Conservation (phyloP, 1,140 invertebrate genomes). For the Philotrypesis tridentata region DNA sequence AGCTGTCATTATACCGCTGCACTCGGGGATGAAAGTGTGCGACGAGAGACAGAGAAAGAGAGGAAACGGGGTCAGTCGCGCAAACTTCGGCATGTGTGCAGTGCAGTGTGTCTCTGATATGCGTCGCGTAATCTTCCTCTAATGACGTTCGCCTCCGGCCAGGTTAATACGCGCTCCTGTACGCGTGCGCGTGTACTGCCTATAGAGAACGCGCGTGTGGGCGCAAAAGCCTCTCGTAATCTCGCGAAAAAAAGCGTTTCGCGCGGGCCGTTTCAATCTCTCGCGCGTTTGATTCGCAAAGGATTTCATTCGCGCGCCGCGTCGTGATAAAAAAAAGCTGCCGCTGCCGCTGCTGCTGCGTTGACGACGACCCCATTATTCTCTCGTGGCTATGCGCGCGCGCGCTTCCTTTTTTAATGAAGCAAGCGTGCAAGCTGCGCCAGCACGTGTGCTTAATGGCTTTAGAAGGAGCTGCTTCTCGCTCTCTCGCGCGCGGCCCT, state of each 20-base stretch:
- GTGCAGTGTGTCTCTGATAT: no score
- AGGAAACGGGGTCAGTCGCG: slow-evolving; percentile 22
- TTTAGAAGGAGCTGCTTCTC: slow-evolving; percentile 16
- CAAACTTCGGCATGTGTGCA: not conserved
- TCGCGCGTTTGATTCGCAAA: slow-evolving; percentile 32
- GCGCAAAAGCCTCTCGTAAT: slow-evolving; percentile 39
- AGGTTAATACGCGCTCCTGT: slow-evolving; percentile 37
- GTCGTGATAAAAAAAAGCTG: slow-evolving; percentile 36
- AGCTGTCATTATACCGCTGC: not conserved
- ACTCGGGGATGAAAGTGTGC: slow-evolving; percentile 1
- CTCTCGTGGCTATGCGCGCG: slow-evolving; percentile 37
- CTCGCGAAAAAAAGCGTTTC: slow-evolving; percentile 28
- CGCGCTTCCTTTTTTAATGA: slow-evolving; percentile 51
- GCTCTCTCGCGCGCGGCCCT: no score
- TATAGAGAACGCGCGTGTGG: no score
- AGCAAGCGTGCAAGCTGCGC: slow-evolving; percentile 45
- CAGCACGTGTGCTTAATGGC: slow-evolving; percentile 50
- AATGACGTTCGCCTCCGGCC: slow-evolving; percentile 27
- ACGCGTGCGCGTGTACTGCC: no score
- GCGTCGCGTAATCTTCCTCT: slow-evolving; percentile 41
- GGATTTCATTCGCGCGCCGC: slow-evolving; percentile 50
- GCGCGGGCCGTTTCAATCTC: slow-evolving; percentile 48
- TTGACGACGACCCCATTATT: slow-evolving; percentile 24
- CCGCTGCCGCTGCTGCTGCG: not conserved
- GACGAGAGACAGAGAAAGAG: no score